Evolutionary conservation across 2,888 invertebrate genomes (phyloP).

Genomic region (Sisyra nigra): DNA sequence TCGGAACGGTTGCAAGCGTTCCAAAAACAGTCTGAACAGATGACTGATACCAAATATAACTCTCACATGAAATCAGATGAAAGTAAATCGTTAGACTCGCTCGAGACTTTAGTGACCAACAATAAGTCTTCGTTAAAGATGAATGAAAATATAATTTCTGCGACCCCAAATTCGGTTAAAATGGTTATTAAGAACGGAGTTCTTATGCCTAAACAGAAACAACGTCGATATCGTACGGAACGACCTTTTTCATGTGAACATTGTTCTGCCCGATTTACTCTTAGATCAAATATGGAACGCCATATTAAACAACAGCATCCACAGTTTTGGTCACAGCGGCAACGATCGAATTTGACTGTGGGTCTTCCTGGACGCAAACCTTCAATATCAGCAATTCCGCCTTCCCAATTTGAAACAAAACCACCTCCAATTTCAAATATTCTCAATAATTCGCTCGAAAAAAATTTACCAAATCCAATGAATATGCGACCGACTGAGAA

Average conservation of each 20-base stretch:
- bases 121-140: constrained; percentile 7
- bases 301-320: constrained; percentile 92
- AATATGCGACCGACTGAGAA: constrained; percentile 16
- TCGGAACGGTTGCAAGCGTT: constrained; percentile 7
- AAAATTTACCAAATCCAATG: constrained; percentile 14
- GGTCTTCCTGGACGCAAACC: constrained; percentile 33
- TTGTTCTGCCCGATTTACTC: constrained; percentile 77
- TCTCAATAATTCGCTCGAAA: constrained; percentile 5
- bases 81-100: constrained; percentile 1
- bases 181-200: constrained; percentile 86
- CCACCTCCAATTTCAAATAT: constrained; percentile 11
- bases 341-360: constrained; percentile 36
- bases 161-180: constrained; percentile 52
- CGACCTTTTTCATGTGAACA: constrained; percentile 82
- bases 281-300: constrained; percentile 88
- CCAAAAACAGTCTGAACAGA: constrained; percentile 2
- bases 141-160: constrained; percentile 10
- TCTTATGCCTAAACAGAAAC: constrained; percentile 82
- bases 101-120: constrained; percentile 11
- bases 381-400: neutral
- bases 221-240: constrained; percentile 76
- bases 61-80: constrained; percentile 7
- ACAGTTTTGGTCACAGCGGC: constrained; percentile 70
- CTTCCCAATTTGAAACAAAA: neutral
- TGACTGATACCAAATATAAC: constrained; percentile 1